phyloP scores from a whole-genome alignment of 2,888 invertebrate genomes.

The Congeria kusceri region DNA sequence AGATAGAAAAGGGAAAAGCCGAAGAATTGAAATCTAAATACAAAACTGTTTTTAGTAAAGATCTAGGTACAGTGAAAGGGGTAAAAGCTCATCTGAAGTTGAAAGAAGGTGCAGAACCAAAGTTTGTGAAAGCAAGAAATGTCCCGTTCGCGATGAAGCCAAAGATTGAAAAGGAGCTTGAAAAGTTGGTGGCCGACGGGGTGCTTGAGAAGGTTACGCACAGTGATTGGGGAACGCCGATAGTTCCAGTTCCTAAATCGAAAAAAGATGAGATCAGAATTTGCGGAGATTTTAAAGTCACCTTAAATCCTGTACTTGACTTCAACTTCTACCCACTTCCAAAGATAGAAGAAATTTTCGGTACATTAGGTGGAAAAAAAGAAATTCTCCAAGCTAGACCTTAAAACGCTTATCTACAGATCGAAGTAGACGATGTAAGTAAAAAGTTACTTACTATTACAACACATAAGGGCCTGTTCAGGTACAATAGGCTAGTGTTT shows the following conservation, averaged over 20 bases:
- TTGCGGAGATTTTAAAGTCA: constrained; percentile 74
- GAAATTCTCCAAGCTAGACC: constrained; percentile 68
- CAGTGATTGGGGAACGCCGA: constrained; percentile 68
- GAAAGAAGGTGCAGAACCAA: constrained; percentile 39
- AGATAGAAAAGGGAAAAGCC: background rate
- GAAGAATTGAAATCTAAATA: constrained; percentile 11
- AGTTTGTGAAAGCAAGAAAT: constrained; percentile 51
- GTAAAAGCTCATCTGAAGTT: constrained; percentile 41
- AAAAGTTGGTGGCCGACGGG: constrained; percentile 27
- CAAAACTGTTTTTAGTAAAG: constrained; percentile 17
- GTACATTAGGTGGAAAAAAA: constrained; percentile 52
- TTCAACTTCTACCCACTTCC: constrained; percentile 74
- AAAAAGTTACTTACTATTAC: constrained; percentile 30
- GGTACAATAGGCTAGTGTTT: constrained; percentile 67
- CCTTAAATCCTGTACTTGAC: constrained; percentile 70
- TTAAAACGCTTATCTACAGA: constrained; percentile 67
- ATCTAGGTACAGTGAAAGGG: constrained; percentile 33
- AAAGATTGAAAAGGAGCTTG: constrained; percentile 59
- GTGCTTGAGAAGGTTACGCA: constrained; percentile 52
- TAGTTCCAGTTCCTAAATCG: constrained; percentile 65
- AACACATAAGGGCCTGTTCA: constrained; percentile 52
- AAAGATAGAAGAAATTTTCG: constrained; percentile 71
- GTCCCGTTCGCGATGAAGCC: constrained; percentile 56
- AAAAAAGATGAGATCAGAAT: constrained; percentile 60
- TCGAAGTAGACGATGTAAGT: constrained; percentile 37